Percentiles rank a stretch among this genome's conserved stretches.
Evolutionary conservation across 2,888 invertebrate species (phyloP).

Genomic region (Aricia artaxerxes): DNA sequence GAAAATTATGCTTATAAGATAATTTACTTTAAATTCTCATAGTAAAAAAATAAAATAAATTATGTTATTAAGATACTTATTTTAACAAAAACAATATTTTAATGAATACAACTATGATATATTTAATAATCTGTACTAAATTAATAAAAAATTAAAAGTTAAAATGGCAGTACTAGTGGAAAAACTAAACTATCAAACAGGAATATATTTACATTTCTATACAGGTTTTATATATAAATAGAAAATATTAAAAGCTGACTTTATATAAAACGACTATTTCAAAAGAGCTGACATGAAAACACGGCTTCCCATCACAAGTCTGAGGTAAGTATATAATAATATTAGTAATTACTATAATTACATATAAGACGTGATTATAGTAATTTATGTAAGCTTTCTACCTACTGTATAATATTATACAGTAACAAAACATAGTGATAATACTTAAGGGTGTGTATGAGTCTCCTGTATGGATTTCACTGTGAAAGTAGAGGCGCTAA

Average conservation of each 20-base stretch:
- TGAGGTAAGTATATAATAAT: too few species aligned
- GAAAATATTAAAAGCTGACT: slow-evolving; percentile 47
- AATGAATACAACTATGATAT: background rate
- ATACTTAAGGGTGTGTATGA: too few species aligned
- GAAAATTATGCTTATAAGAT: too few species aligned
- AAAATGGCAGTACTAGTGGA: slow-evolving; percentile 47
- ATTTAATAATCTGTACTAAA: background rate
- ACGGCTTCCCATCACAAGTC: slow-evolving; percentile 44
- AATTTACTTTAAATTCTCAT: too few species aligned
- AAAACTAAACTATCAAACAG: slow-evolving; percentile 37
- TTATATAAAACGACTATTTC: slow-evolving; percentile 52
- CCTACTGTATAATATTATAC: too few species aligned
- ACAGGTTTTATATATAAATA: slow-evolving; percentile 39
- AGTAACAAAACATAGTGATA: too few species aligned
- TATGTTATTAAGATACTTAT: background rate
- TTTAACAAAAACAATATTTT: background rate
- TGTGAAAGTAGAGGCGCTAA: too few species aligned
- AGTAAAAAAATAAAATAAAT: too few species aligned
- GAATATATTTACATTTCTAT: slow-evolving; percentile 48
- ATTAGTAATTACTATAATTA: too few species aligned
- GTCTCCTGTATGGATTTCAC: too few species aligned
- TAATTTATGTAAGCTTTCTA: too few species aligned
- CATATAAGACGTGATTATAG: too few species aligned
- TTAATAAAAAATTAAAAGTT: slow-evolving; percentile 32
- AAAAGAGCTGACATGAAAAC: slow-evolving; percentile 44